Evolutionary conservation across 2,888 invertebrate species (phyloP).

Genomic region (Ornithoptera alexandrae): DNA sequence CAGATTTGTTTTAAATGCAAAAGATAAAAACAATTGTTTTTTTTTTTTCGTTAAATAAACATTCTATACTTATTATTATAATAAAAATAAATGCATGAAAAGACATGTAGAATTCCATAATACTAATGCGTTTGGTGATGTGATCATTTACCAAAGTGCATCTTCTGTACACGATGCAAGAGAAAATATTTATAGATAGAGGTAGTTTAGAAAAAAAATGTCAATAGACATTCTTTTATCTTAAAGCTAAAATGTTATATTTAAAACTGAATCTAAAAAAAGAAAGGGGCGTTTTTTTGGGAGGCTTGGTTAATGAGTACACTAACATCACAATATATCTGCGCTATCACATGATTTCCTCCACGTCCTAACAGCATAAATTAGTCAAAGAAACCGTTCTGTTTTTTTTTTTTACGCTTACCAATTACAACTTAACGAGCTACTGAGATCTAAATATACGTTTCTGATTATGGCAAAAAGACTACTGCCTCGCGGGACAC

Average conservation of each 20-base stretch:
- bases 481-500: slow-evolving; percentile 31
- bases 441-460: slow-evolving; percentile 72
- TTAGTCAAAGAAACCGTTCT: slow-evolving; percentile 36
- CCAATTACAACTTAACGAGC: slow-evolving; percentile 57
- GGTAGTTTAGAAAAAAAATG: slow-evolving; percentile 50
- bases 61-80: background rate
- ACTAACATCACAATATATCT: slow-evolving; percentile 36
- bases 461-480: slow-evolving; percentile 60
- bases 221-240: slow-evolving; percentile 42
- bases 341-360: slow-evolving; percentile 50
- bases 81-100: background rate
- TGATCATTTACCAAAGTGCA: background rate
- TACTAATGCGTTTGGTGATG: background rate
- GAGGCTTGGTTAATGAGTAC: background rate
- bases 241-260: slow-evolving; percentile 32
- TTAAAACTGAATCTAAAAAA: slow-evolving; percentile 15
- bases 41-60: background rate
- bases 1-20: slow-evolving; percentile 1
- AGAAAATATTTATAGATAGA: slow-evolving; percentile 48
- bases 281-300: background rate
- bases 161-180: slow-evolving; percentile 30
- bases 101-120: background rate
- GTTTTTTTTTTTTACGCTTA: slow-evolving; percentile 35
- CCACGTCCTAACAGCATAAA: slow-evolving; percentile 31
- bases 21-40: background rate